A percentile compares a stretch with the other conserved stretches of the same genome.
Evolutionary conservation across 2,888 invertebrate genomes (phyloP).

Genomic region (Hirtodrosophila confusa): DNA sequence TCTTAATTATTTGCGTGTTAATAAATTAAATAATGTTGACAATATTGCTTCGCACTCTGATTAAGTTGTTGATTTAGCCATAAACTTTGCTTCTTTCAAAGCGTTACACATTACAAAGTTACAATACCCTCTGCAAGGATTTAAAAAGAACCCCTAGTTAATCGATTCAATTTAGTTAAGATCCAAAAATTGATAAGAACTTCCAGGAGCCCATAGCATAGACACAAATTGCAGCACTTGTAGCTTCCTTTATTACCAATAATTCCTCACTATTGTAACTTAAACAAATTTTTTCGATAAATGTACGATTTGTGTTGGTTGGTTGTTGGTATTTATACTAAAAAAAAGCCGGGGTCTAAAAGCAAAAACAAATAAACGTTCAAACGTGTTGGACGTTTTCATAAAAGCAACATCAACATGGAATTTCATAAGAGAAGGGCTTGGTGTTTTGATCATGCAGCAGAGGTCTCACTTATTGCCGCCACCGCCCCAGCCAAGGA

Average conservation of each 20-base stretch:
- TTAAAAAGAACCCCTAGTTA: too few relatives aligned
- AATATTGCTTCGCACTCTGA: too few relatives aligned
- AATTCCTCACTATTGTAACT: constrained; percentile 61
- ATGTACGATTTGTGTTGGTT: constrained; percentile 34
- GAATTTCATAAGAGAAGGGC: constrained; percentile 55
- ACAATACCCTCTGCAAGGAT: too few relatives aligned
- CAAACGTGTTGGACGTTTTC: constrained; percentile 25
- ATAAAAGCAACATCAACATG: constrained; percentile 67
- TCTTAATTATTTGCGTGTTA: constrained; percentile 24
- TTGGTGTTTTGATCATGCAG: constrained; percentile 19
- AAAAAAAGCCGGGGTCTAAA: constrained; percentile 39
- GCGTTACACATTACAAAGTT: too few relatives aligned
- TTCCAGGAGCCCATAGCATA: not conserved
- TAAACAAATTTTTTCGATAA: constrained; percentile 50
- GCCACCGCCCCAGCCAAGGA: constrained; percentile 96
- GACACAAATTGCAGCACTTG: constrained; percentile 32
- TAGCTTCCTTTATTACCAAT: constrained; percentile 72
- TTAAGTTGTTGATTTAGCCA: not conserved
- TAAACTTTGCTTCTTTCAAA: too few relatives aligned
- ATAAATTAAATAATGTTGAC: constrained; percentile 20
- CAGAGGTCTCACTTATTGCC: constrained; percentile 83
- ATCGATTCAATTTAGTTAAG: too few relatives aligned
- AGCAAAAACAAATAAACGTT: constrained; percentile 41
- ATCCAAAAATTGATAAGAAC: too few relatives aligned
- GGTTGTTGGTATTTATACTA: constrained; percentile 30